Percentiles rank a stretch among this genome's conserved stretches.
Conservation (phyloP, 2,113 vertebrate genomes). For the Eira barbara region DNA sequence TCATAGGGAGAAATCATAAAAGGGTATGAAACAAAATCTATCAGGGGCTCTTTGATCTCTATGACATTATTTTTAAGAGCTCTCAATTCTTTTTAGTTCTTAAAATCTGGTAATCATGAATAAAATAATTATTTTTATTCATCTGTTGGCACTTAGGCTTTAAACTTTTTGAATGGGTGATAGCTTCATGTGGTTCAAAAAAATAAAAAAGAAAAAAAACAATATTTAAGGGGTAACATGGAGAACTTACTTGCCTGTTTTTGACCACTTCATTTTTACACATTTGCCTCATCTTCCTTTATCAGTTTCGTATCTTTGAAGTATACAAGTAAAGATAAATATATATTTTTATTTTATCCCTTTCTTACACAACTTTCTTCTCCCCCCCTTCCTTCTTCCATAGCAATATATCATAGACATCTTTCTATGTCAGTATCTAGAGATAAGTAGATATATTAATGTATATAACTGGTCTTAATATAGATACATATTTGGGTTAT, state of each 20-base stretch:
- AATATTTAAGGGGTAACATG: neutral
- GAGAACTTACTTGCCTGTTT: neutral
- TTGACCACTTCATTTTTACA: neutral
- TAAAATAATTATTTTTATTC: neutral
- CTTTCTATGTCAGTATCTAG: neutral
- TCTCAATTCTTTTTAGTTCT: neutral
- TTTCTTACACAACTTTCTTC: neutral
- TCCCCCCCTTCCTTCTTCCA: neutral
- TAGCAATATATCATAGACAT: neutral
- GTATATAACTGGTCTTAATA: neutral
- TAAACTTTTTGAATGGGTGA: neutral
- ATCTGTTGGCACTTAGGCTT: neutral
- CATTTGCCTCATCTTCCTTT: neutral
- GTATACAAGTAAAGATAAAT: neutral
- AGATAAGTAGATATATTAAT: neutral
- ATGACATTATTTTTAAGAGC: neutral
- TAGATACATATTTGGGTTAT: neutral
- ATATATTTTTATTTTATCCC: neutral
- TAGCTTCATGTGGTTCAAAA: neutral
- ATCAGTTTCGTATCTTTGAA: neutral
- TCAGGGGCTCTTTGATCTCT: neutral
- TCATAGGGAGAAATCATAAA: neutral
- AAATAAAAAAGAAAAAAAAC: neutral
- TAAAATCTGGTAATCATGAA: neutral
- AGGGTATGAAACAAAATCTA: neutral